Base-by-base conservation (phyloP, 2,113 vertebrate species). In the Orcinus orca region DNA sequence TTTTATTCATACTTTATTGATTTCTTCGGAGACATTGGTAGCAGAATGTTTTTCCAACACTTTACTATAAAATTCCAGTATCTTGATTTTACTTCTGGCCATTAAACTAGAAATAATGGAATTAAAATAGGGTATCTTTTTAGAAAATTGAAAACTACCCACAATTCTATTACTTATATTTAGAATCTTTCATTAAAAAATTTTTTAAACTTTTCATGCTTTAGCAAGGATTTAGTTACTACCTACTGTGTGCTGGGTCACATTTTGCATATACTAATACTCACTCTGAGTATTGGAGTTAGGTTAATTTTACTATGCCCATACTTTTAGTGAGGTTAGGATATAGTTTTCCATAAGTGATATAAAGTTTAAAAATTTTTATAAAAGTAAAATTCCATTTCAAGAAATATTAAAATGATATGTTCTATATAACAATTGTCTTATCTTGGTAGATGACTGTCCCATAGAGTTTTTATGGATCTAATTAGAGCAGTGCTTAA, bases 81-180 rank as follows among this genome's bases (percentile, higher is more conserved):
- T 90, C 44, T 71, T 90, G 47, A 67, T 65, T 31, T 81, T 71
- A 77, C 4, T 63, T 36, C 10, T 38, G 60, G 31, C 15, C 44
- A 89, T 47, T 91, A 81, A 91, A 65, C 53, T 77, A 68, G 86
- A 95, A 93, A 76, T 77, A 92, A 82, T 86, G 21, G n/a, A 74
- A 81, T 85, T 97, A n/a, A 88, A 70, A 71, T 90, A 63, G 63
- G 8, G 3, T 79, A 58, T 88, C 36, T 41, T 68, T 93, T 89
- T 23, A 38, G 47, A 94, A 84, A 86, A 68, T 65, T 67, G 47
- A 89, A 58, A 3, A 58, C n/a, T 88, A 31, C 41, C 21, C 76
- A 26, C 26, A 44, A 5, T 79, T 79, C 31, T 93, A 47, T 86
- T 70, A 70, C 31, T 81, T 96, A 63, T 29, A 26, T 91, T 81